Conservation (phyloP, 2,888 invertebrate species). For the Caenorhabditis sp. region DNA sequence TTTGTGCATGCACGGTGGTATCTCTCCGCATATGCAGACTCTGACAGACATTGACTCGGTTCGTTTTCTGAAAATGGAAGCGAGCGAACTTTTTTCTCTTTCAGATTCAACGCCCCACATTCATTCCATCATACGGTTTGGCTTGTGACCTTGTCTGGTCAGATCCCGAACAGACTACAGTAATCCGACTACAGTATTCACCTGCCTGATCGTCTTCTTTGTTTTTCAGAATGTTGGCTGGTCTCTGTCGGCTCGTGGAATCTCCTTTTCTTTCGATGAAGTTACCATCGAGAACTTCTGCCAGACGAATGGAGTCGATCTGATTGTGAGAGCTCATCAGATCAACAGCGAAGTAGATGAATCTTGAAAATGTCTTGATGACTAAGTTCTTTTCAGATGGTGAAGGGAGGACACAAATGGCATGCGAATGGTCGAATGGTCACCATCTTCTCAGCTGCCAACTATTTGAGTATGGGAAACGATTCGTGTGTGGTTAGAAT, state of each 20-base stretch:
- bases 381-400: constrained; percentile 73
- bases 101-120: constrained; percentile 70
- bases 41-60: constrained; percentile 69
- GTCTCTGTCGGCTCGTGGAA: constrained; percentile 84
- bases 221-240: constrained; percentile 65
- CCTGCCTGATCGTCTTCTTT: neutral
- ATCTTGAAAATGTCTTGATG: no score
- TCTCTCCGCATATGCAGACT: constrained; percentile 71
- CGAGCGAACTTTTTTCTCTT: neutral
- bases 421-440: constrained; percentile 71
- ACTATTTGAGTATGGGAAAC: constrained; percentile 75
- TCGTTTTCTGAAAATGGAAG: no score
- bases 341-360: constrained; percentile 82
- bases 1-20: constrained; percentile 79
- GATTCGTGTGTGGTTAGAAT: constrained; percentile 69
- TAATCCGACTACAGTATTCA: neutral
- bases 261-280: constrained; percentile 86
- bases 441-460: constrained; percentile 77
- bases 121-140: constrained; percentile 75
- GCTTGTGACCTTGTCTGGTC: constrained; percentile 77
- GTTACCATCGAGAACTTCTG: constrained; percentile 85
- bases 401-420: constrained; percentile 70
- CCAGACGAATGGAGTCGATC: constrained; percentile 84
- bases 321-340: constrained; percentile 86
- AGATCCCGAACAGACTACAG: constrained; percentile 65